A percentile compares a stretch with the other conserved stretches of the same genome.
These are phyloP conservation scores for Megathymus violae DNA, from an alignment of 1,140 invertebrate genomes.

Conservation along the genomic window DNA sequence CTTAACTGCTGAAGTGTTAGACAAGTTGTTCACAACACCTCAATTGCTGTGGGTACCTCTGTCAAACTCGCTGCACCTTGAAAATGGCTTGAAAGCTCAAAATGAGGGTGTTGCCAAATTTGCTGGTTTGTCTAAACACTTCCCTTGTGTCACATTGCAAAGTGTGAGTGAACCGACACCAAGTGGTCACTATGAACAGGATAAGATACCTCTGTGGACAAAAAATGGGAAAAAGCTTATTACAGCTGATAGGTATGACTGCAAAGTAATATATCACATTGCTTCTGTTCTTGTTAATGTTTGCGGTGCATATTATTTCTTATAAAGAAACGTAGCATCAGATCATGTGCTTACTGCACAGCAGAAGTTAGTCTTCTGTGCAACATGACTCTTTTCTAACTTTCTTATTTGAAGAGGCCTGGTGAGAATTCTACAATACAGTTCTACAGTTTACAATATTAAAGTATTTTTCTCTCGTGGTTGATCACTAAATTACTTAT, in stretches of 20 bases:
- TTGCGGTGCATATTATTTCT: too few species aligned
- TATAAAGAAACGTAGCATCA: too few species aligned
- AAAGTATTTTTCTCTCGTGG: too few species aligned
- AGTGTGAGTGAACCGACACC: constrained; percentile 68
- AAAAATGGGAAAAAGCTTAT: constrained; percentile 88
- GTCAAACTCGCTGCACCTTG: constrained; percentile 64
- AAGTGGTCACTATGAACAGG: constrained; percentile 87
- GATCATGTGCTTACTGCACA: too few species aligned
- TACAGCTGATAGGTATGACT: constrained; percentile 78
- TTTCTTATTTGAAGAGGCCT: too few species aligned
- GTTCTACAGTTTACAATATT: too few species aligned
- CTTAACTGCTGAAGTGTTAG: constrained; percentile 70
- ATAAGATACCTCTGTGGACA: constrained; percentile 88
- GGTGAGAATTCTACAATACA: too few species aligned
- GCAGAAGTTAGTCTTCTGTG: too few species aligned
- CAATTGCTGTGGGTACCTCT: constrained; percentile 70
- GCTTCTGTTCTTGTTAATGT: too few species aligned
- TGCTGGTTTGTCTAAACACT: constrained; percentile 58
- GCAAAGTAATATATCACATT: constrained; percentile 14
- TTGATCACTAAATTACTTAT: too few species aligned
- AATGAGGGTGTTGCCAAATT: constrained; percentile 70
- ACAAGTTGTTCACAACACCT: constrained; percentile 60
- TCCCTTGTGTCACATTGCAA: constrained; percentile 63
- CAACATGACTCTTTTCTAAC: too few species aligned
- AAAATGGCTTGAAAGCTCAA: constrained; percentile 64